phyloP scores from a whole-genome alignment of 2,888 invertebrate genomes.

The Orchesellides sinensis region DNA sequence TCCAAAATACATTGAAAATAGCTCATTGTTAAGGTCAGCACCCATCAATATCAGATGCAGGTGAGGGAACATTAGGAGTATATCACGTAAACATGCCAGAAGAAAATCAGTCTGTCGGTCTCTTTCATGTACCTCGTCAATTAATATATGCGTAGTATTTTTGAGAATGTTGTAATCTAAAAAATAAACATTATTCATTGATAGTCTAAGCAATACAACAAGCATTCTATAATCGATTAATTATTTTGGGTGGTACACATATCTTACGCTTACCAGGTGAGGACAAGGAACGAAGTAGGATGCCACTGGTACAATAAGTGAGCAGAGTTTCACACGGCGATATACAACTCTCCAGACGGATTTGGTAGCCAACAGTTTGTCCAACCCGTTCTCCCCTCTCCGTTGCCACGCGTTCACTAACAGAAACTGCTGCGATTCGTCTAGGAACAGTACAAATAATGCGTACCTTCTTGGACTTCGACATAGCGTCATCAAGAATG shows the following conservation, averaged over 20 bases:
- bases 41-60: constrained; percentile 95
- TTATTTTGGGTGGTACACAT: neutral
- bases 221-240: neutral
- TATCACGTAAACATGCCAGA: constrained; percentile 88
- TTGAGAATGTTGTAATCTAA: constrained; percentile 81
- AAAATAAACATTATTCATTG: neutral
- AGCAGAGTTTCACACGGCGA: constrained; percentile 86
- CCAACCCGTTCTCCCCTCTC: constrained; percentile 81
- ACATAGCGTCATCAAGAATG: constrained; percentile 86
- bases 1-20: constrained; percentile 91
- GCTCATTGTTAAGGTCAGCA: constrained; percentile 90
- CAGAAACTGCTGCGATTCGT: constrained; percentile 91
- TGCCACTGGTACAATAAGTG: constrained; percentile 95
- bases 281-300: constrained; percentile 92
- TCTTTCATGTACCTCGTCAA: constrained; percentile 97
- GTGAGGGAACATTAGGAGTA: constrained; percentile 82
- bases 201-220: neutral
- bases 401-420: constrained; percentile 88
- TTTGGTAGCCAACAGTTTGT: constrained; percentile 89
- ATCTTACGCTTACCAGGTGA: constrained; percentile 80
- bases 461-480: constrained; percentile 82
- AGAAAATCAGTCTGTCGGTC: constrained; percentile 96
- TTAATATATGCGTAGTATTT: constrained; percentile 89
- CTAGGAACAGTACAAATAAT: constrained; percentile 97
- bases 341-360: constrained; percentile 91